A percentile compares a stretch with the other conserved stretches of the same genome.
phyloP scores from a whole-genome alignment of 1,140 invertebrate genomes.

The Lucilia cuprina region DNA sequence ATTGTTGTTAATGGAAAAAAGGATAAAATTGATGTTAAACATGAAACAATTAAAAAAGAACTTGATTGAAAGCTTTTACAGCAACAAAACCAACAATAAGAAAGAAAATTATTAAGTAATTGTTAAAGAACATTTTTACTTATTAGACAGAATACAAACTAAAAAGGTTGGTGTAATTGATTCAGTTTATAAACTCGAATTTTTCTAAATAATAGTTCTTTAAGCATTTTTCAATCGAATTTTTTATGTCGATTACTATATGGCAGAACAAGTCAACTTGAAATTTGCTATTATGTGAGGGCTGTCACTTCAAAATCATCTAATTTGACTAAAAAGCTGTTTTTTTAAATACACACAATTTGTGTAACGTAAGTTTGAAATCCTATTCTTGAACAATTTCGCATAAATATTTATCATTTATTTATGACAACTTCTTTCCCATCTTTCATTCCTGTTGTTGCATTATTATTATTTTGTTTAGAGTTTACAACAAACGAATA shows the following conservation, averaged over 20 bases:
- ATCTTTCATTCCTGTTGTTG: not conserved
- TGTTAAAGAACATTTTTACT: not conserved
- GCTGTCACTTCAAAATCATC: no score
- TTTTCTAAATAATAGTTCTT: no score
- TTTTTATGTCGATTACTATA: no score
- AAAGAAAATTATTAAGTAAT: not conserved
- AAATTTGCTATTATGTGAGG: no score
- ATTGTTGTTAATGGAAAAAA: not conserved
- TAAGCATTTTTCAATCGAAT: no score
- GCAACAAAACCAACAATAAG: not conserved
- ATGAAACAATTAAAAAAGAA: constrained; percentile 4
- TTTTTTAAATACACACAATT: no score
- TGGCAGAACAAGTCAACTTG: no score
- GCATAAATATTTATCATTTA: constrained; percentile 9
- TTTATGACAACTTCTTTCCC: not conserved
- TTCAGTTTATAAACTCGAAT: no score
- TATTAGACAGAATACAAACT: no score
- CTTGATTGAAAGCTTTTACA: not conserved
- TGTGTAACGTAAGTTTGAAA: no score
- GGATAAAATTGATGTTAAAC: constrained; percentile 2
- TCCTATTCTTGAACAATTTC: not conserved
- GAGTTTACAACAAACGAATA: not conserved
- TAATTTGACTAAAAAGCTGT: no score
- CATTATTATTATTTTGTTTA: not conserved
- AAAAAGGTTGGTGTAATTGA: no score